Percentiles rank a stretch among this genome's conserved stretches.
phyloP scores from a whole-genome alignment of 1,140 invertebrate species.

The Cherax destructor region DNA sequence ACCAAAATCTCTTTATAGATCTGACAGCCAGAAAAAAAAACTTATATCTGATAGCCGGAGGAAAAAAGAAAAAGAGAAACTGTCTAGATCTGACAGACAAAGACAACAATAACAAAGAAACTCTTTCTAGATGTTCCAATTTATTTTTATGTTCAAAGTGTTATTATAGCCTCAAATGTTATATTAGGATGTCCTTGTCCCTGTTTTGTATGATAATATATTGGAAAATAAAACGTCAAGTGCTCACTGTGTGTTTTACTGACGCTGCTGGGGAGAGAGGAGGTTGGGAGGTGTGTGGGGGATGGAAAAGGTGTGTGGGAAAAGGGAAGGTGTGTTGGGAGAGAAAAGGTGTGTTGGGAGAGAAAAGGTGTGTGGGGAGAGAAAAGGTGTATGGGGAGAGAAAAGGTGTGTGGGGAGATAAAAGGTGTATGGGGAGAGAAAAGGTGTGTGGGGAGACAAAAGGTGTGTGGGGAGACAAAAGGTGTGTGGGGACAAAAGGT shows the following conservation, averaged over 20 bases:
- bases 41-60: not conserved
- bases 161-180: constrained; percentile 37
- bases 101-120: constrained; percentile 6
- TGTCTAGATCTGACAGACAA: not conserved
- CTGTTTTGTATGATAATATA: constrained; percentile 50
- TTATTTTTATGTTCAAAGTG: constrained; percentile 45
- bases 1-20: too few species aligned
- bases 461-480: too few species aligned
- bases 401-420: too few species aligned
- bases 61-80: not conserved
- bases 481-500: too few species aligned
- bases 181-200: constrained; percentile 40
- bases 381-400: too few species aligned
- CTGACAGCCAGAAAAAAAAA: too few species aligned
- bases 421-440: too few species aligned
- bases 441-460: too few species aligned
- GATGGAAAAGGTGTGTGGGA: not conserved
- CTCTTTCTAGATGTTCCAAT: constrained; percentile 33
- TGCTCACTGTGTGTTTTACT: constrained; percentile 22
- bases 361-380: too few species aligned
- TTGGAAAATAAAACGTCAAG: constrained; percentile 46
- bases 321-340: not conserved
- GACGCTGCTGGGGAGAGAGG: not conserved
- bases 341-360: not conserved
- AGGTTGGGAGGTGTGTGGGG: not conserved